Evolutionary conservation across 2,113 vertebrate genomes (phyloP), one percentile per base, ranked within the genome.

Genomic region (Larimichthys crocea): DNA sequence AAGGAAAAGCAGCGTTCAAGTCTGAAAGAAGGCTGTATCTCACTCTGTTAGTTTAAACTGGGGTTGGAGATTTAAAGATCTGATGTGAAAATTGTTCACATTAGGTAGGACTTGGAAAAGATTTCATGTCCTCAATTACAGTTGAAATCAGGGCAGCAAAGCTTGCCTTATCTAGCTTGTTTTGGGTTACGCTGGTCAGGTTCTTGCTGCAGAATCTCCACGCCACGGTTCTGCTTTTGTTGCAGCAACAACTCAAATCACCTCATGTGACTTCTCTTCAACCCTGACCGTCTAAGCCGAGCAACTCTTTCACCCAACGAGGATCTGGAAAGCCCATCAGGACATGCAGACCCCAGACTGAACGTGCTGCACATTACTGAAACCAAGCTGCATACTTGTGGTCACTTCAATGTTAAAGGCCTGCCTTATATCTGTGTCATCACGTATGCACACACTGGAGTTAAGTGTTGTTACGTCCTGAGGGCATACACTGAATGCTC

Each of bases 201-300:
- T 73, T 83, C 8, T 79, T 15, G 76, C 50, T 29, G 15, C 20
- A 11, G 61, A 49, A 53, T 42, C 82, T 69, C 42, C 7, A 5
- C 1, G 65, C 20, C 50, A 67, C 10, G 19, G 57, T 49, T 76
- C 66, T 79, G 68, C 61, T 74, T 82, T 83, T 93, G 89, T 91
- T 92, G 91, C 76, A 73, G 78, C 87, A 94, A 91, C 90, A 92
- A 75, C 76, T 83, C 68, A 86, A 85, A 90, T 85, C 91, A 82
- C 88, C 83, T 91, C 87, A 91, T 86, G 86, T 94, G 86, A 91
- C 89, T 85, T 83, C 49, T 80, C 22, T 49, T 88, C 85, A 80
- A 84, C 79, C 83, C 79, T 82, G 80, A 86, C 83, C 29, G 40
- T 84, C 88, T 78, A 59, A 88, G 79, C 78, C 20, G 14, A 75